Percentiles rank a stretch among this genome's conserved stretches.
Evolutionary conservation across 2,888 invertebrate species (phyloP).

Genomic region (Agapostemon virescens): DNA sequence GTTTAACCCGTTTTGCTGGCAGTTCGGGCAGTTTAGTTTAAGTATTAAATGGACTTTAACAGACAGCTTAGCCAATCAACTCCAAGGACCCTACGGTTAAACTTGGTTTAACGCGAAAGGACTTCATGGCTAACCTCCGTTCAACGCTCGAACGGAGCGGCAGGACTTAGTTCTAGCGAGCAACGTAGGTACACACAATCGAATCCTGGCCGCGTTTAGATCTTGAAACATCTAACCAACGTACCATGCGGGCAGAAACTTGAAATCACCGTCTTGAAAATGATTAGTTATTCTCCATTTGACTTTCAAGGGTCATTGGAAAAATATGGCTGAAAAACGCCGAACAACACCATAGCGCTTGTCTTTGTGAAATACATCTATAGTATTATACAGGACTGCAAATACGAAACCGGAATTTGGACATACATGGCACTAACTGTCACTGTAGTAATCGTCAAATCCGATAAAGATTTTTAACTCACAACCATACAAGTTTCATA

Average conservation of each 20-base stretch:
- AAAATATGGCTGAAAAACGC: no score
- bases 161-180: constrained; percentile 36
- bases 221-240: constrained; percentile 43
- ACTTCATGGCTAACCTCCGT: constrained; percentile 42
- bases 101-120: constrained; percentile 46
- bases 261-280: not conserved
- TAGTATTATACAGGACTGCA: no score
- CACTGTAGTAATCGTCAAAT: no score
- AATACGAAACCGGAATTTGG: no score
- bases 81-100: constrained; percentile 27
- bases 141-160: constrained; percentile 42
- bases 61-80: constrained; percentile 40
- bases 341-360: no score
- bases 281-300: constrained; percentile 33
- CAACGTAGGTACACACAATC: constrained; percentile 40
- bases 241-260: constrained; percentile 29
- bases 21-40: constrained; percentile 19
- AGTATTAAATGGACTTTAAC: constrained; percentile 46
- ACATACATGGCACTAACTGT: no score
- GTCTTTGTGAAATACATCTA: no score
- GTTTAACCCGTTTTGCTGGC: constrained; percentile 17
- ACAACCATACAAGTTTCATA: no score
- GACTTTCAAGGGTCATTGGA: no score
- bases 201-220: constrained; percentile 22
- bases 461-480: no score